Evolutionary conservation across 2,113 vertebrate genomes (phyloP), one percentile per base, ranked within the genome.

Genomic region (Antigone vipio): DNA sequence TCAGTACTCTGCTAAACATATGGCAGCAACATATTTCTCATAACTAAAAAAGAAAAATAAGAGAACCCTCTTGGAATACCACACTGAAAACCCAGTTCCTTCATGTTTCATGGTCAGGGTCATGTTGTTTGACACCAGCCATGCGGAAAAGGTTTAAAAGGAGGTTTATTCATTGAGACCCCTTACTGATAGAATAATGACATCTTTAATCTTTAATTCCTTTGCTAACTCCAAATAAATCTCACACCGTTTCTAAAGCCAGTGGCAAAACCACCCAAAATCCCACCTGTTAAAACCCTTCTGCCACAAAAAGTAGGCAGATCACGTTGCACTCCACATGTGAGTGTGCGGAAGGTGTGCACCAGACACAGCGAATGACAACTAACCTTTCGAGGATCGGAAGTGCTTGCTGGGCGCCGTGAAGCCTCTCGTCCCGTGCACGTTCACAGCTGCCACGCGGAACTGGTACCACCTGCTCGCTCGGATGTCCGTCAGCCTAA

Each of bases 391-490:
- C 6, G 99, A 98, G 38, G 99, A 99, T 79, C 98, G 98, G 98
- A 99, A 99, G 97, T 99, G 99, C 80, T 99, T 99, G 98, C 99
- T 99, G 94, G 99, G 99, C 2, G 99, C 99, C 0, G 99, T 99
- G 98, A 99, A 99, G 79, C 99, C 99, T 9, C 99, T 98, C 1
- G 99, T 99, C 64, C 99, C 99, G 1, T 99, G 99, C 47, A 99
- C 98, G 3, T 99, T 99, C 74, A 99, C 98, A 1, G 99, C 99
- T 0, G 99, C 99, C 94, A 99, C 99, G 3, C 99, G 98, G 98
- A 99, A 99, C 98, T 99, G 99, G 98, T 99, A 99, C 99, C 99
- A 99, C 85, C 99, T 96, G 98, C 98, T 99, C 8, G 99, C 98
- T 55, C 99, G 98, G 90, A 98, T 97, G 97, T 99, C 99, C 0